A percentile compares a stretch with the other conserved stretches of the same genome.
These are phyloP conservation scores for Campoplex capitator DNA, from an alignment of 2,888 invertebrate genomes.

Conservation along the genomic window DNA sequence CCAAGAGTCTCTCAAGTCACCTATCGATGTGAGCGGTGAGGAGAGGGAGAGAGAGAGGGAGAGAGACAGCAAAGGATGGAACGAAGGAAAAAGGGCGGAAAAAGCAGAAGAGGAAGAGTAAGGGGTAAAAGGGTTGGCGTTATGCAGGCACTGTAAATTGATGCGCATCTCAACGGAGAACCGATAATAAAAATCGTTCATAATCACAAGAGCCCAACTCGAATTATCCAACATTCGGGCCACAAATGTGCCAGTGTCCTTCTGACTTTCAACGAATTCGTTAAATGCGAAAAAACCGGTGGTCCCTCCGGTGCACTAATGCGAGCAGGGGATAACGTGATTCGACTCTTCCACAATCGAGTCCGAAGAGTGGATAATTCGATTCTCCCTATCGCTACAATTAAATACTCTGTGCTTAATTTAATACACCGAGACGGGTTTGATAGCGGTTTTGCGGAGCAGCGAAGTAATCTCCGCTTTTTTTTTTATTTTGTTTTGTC, in stretches of 20 bases:
- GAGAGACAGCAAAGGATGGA: not conserved
- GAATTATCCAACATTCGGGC: not conserved
- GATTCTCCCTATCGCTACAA: constrained; percentile 66
- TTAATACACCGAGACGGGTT: constrained; percentile 51
- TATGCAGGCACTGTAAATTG: constrained; percentile 31
- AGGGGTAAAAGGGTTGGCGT: not conserved
- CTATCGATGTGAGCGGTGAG: constrained; percentile 39
- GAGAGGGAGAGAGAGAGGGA: constrained; percentile 11
- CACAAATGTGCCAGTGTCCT: not conserved
- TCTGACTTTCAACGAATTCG: constrained; percentile 10
- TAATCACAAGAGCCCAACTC: constrained; percentile 5
- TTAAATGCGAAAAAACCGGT: constrained; percentile 18
- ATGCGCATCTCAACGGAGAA: constrained; percentile 8
- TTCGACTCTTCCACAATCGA: constrained; percentile 51
- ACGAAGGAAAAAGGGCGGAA: not conserved
- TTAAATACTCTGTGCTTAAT: constrained; percentile 67
- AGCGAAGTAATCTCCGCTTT: constrained; percentile 25
- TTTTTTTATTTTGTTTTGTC: no score
- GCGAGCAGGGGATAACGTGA: constrained; percentile 33
- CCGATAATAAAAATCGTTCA: constrained; percentile 29
- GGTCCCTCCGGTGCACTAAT: constrained; percentile 29
- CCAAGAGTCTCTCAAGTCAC: constrained; percentile 66
- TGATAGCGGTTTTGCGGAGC: constrained; percentile 31
- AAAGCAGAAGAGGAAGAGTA: not conserved
- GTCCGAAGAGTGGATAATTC: constrained; percentile 65